Conservation (phyloP, 2,113 vertebrate genomes). For the Formicarius rufipectus region DNA sequence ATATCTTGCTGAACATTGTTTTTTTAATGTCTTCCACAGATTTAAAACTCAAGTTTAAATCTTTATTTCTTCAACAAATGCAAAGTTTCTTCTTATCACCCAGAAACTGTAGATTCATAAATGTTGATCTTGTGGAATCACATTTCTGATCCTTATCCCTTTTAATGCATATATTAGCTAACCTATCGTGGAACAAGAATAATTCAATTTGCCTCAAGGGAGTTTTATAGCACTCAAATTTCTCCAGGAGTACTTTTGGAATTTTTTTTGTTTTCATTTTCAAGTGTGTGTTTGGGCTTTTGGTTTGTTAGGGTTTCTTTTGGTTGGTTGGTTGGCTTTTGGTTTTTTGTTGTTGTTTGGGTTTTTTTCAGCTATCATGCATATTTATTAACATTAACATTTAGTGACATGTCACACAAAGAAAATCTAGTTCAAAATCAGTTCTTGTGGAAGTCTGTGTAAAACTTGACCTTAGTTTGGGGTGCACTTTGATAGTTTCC, state of each 20-base stretch:
- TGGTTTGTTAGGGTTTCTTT: not conserved
- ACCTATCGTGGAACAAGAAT: not conserved
- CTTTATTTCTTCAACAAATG: not conserved
- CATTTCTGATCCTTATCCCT: not conserved
- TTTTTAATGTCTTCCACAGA: not conserved
- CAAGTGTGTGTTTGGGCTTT: not conserved
- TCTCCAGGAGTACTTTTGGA: not conserved
- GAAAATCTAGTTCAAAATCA: not conserved
- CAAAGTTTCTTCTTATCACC: not conserved
- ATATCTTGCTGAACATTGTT: not conserved
- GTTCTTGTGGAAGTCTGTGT: not conserved
- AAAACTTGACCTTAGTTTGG: not conserved
- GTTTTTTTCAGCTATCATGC: not conserved
- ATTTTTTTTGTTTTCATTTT: not conserved
- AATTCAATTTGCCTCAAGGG: not conserved
- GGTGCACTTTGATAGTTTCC: not conserved
- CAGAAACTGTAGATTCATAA: not conserved
- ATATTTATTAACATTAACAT: not conserved
- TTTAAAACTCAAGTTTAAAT: not conserved
- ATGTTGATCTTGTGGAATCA: not conserved
- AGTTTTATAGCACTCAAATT: not conserved
- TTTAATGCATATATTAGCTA: not conserved
- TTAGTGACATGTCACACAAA: not conserved
- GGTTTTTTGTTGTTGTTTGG: not conserved
- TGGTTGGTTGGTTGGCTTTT: not conserved